Base-by-base conservation (phyloP, 2,113 vertebrate species). In the cattle (Bos taurus) region DNA sequence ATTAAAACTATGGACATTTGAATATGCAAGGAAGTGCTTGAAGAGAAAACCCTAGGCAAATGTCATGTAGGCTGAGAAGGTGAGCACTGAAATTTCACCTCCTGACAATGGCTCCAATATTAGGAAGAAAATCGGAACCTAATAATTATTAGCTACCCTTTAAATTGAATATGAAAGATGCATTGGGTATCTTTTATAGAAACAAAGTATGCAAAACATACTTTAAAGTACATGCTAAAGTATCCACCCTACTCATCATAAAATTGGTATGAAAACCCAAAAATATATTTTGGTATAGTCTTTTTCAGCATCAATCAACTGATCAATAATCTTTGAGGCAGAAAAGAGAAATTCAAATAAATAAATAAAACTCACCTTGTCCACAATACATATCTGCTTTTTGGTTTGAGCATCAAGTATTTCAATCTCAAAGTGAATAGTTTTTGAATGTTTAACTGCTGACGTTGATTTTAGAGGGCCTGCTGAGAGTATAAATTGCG, bases 381-480 rank as follows among this genome's bases (percentile, higher is more conserved):
- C 99, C 97, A 99, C 98, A 88, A 99, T 98, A 92, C 99, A 99
- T 97, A 99, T 99, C 97, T 99, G 99, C 98, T 98, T 99, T 98
- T 99, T 99, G 87, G 98, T 99, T 33, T 98, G 98, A 83, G 98
- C 97, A 92, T 99, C 99, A 78, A 99, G 98, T 93, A 99, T 99
- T 98, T 99, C 99, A 92, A 99, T 99, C 96, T 99, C 99, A 90
- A 99, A 98, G 95, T 99, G 99, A 8, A 94, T 95, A 52, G 98
- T 54, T 96, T 99, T 99, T 90, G 98, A 98, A 88, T 98, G 99
- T 90, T 98, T 99, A 86, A 97, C 83, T 4, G 71, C 82, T 19
- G 98, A 97, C 2, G 77, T 57, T 40, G 98, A 8, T 94, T 86
- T 99, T 25, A 98, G 56, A 8, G 98, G 98, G 59, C 99, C 98